A percentile compares a stretch with the other conserved stretches of the same genome.
These are phyloP conservation scores for Borostomias antarcticus DNA, from an alignment of 2,797 vertebrate genomes.

Conservation along the genomic window DNA sequence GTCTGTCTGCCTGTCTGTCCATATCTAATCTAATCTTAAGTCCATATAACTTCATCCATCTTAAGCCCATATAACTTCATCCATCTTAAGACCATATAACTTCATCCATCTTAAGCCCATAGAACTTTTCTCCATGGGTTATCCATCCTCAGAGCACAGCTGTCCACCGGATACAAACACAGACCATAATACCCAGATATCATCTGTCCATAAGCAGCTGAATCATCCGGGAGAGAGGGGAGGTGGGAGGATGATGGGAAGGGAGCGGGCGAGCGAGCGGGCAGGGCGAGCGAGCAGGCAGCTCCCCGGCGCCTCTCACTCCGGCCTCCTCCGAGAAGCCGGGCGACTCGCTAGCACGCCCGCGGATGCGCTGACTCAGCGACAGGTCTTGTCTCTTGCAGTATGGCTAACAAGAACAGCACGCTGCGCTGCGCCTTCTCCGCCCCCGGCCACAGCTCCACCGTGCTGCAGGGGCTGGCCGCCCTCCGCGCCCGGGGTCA, in stretches of 20 bases:
- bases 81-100: neutral
- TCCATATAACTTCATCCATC: neutral
- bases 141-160: constrained; percentile 1
- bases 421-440: constrained; percentile 93
- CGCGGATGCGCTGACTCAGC: no score
- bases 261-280: neutral
- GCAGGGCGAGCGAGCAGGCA: no score
- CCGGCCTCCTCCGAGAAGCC: no score
- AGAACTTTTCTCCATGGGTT: neutral
- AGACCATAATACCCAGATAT: no score
- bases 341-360: no score
- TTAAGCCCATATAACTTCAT: neutral
- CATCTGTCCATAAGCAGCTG: constrained; percentile 14
- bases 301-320: no score
- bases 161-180: constrained; percentile 17
- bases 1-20: no score
- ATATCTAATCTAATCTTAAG: no score
- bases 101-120: neutral
- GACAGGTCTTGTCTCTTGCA: constrained; percentile 68
- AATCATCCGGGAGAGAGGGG: constrained; percentile 24
- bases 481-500: constrained; percentile 90
- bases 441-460: constrained; percentile 89
- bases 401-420: constrained; percentile 93
- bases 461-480: constrained; percentile 91
- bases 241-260: constrained; percentile 28